These are phyloP conservation scores for Syrista parreyssii DNA, from an alignment of 2,888 invertebrate species.

Conservation along the genomic window DNA sequence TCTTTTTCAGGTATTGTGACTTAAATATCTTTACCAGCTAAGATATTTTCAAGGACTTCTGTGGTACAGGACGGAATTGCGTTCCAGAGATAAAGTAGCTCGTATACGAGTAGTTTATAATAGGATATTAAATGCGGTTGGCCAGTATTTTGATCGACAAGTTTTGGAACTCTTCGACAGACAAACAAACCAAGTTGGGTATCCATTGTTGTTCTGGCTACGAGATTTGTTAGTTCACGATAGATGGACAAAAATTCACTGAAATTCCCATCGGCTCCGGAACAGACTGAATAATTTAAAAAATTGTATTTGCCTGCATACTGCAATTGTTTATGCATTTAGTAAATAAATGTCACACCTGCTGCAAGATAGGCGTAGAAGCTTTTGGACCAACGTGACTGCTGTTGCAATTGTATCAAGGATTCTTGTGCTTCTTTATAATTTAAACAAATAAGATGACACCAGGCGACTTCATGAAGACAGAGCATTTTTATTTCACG, in stretches of 20 bases:
- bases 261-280: constrained; percentile 66
- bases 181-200: constrained; percentile 61
- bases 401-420: constrained; percentile 70
- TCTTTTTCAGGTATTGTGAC: neutral
- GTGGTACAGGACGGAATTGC: constrained; percentile 71
- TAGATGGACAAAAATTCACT: constrained; percentile 59
- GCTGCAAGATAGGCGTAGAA: constrained; percentile 75
- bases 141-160: constrained; percentile 45
- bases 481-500: constrained; percentile 74
- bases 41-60: constrained; percentile 62
- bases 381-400: constrained; percentile 75
- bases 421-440: constrained; percentile 69
- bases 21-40: constrained; percentile 58
- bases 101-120: constrained; percentile 73
- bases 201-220: constrained; percentile 54
- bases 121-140: constrained; percentile 53
- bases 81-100: constrained; percentile 78
- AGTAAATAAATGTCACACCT: constrained; percentile 33
- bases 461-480: constrained; percentile 76
- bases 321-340: neutral
- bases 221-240: constrained; percentile 60
- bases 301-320: neutral
- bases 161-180: constrained; percentile 51
- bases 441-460: constrained; percentile 72
- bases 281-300: constrained; percentile 62